Base-by-base conservation (phyloP, 2,113 vertebrate genomes). In the Caretta caretta region DNA sequence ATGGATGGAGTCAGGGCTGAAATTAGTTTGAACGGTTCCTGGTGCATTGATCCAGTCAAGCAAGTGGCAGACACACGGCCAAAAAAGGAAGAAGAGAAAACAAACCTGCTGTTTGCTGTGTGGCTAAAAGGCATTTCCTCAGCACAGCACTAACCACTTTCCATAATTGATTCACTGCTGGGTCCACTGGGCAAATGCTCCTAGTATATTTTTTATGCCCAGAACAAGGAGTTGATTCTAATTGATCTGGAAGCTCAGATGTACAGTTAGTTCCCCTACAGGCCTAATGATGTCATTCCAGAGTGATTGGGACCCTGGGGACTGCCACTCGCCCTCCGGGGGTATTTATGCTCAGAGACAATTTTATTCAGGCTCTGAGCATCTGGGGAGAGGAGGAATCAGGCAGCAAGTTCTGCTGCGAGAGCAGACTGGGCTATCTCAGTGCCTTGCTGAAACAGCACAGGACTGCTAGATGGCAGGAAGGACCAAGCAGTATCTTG, bases 1-100 rank as follows among this genome's bases (percentile, higher is more conserved):
- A 54, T 76, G 31, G 27, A 49, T 84, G 88, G 84, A 96, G 90
- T 90, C 83, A 83, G 90, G 79, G 90, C 2, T 29, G 88, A 88
- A 93, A 91, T 94, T 87, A 87, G 92, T 94, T 89, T 92, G 38
- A 88, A 79, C 17, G 79, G 79, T 87, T 95, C 87, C 94, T 62
- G 93, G 54, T 22, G 80, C 97, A 96, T 96, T 92, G 93, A 97
- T 94, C 94, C 42, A 80, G 87, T 4, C 0, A 57, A 89, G 94
- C 59, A 82, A 80, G 80, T 35, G 22, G 86, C 91, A 27, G 2
- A 1, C 79, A 35, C 69, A 46, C 12, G 83, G 51, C 27, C 1
- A 16, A 83, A 96, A 93, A 91, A 88, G 56, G 85, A 91, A 93
- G 96, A 80, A 94, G 95, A 92, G 46, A 87, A 93, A 94, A 85